phyloP scores from a whole-genome alignment of 2,888 invertebrate genomes.

The Eucera pruinosa region DNA sequence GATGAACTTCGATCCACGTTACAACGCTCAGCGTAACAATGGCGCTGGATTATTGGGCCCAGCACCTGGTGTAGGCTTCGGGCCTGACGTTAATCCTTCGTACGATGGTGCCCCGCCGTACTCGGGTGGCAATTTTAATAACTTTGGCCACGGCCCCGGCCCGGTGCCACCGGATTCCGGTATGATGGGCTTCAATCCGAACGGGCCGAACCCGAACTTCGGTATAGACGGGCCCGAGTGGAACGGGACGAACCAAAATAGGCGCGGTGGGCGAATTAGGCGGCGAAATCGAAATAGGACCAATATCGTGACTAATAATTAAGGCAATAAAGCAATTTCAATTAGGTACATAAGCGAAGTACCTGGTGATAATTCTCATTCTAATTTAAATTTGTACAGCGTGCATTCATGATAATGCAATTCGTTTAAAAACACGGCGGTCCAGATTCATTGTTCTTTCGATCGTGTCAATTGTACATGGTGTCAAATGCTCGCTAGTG shows the following conservation, averaged over 20 bases:
- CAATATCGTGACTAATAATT: conserved; percentile 72
- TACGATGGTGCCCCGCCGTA: conserved; percentile 73
- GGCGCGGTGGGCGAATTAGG: conserved; percentile 74
- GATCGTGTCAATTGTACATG: conserved; percentile 63
- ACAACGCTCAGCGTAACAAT: conserved; percentile 74
- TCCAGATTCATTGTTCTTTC: conserved; percentile 54
- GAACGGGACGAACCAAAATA: conserved; percentile 69
- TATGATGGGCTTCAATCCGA: conserved; percentile 59
- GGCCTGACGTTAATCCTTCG: conserved; percentile 72
- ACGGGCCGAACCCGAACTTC: conserved; percentile 53
- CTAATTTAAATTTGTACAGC: conserved; percentile 56
- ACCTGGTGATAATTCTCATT: conserved; percentile 73
- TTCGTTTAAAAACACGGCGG: conserved; percentile 34
- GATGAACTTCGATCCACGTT: conserved; percentile 80
- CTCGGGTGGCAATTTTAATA: conserved; percentile 67
- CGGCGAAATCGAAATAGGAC: conserved; percentile 79
- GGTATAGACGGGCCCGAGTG: conserved; percentile 77
- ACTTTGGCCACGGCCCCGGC: conserved; percentile 69
- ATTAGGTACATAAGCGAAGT: conserved; percentile 66
- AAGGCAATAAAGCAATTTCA: conserved; percentile 71
- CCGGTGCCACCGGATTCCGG: conserved; percentile 68
- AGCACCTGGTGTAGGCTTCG: conserved; percentile 76
- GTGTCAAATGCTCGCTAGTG: conserved; percentile 56
- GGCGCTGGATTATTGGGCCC: conserved; percentile 81
- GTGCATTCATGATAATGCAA: conserved; percentile 56